phyloP scores from a whole-genome alignment of 2,888 invertebrate genomes.

The Priocnemis perturbator region DNA sequence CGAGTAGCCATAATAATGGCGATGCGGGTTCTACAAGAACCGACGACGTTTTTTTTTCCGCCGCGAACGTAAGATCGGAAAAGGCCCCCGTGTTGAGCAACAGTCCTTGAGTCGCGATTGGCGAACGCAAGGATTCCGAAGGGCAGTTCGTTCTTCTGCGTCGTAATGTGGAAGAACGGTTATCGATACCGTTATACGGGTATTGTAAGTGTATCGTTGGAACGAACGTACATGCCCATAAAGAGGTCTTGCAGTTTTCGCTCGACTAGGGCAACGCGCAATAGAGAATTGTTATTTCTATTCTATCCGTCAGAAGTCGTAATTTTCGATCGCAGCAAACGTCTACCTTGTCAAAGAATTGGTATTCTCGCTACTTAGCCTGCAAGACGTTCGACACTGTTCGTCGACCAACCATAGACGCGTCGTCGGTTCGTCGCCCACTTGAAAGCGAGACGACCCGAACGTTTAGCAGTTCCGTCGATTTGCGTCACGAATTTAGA shows the following conservation, averaged over 20 bases:
- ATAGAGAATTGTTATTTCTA: too few relatives aligned
- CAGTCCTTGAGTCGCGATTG: slow-evolving; percentile 32
- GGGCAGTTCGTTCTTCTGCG: slow-evolving; percentile 26
- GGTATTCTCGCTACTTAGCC: too few relatives aligned
- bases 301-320: too few relatives aligned
- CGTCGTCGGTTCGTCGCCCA: slow-evolving; percentile 34
- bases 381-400: too few relatives aligned
- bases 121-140: slow-evolving; percentile 27
- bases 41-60: background rate
- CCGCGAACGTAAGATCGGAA: too few relatives aligned
- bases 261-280: too few relatives aligned
- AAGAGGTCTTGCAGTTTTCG: too few relatives aligned
- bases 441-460: slow-evolving; percentile 48
- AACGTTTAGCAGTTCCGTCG: slow-evolving; percentile 64
- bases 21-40: background rate
- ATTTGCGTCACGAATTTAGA: slow-evolving; percentile 65
- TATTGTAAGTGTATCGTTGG: slow-evolving; percentile 15
- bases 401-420: too few relatives aligned
- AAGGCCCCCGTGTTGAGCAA: background rate
- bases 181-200: slow-evolving; percentile 26
- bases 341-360: too few relatives aligned
- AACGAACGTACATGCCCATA: background rate
- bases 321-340: too few relatives aligned
- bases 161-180: slow-evolving; percentile 17
- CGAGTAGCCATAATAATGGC: background rate